phyloP scores from a whole-genome alignment of 2,797 vertebrate species.

The Alauda arvensis region DNA sequence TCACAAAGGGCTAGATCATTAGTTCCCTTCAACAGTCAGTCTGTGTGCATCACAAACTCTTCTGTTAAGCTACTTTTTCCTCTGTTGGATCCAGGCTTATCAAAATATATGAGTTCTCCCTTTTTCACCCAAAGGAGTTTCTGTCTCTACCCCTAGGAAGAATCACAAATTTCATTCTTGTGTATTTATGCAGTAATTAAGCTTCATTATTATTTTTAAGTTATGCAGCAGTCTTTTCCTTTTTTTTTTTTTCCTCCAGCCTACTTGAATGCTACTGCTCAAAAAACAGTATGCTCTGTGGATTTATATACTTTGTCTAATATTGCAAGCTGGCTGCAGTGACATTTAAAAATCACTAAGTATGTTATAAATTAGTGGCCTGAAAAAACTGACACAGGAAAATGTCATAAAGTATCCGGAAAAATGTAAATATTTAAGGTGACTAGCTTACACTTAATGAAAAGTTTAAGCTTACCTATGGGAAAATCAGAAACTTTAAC shows the following conservation, averaged over 20 bases:
- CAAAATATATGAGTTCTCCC: not conserved
- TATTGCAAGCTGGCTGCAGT: not conserved
- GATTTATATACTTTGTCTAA: slow-evolving; percentile 8
- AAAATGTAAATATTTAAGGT: slow-evolving; percentile 49
- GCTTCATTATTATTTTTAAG: not conserved
- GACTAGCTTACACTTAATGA: slow-evolving; percentile 32
- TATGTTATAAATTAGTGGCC: slow-evolving; percentile 33
- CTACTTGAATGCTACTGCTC: not conserved
- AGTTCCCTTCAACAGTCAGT: not conserved
- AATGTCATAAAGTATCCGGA: slow-evolving; percentile 23
- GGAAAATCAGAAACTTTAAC: slow-evolving; percentile 34
- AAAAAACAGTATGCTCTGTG: not conserved
- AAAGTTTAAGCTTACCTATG: slow-evolving; percentile 26
- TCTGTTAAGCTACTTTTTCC: not conserved
- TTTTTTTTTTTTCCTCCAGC: not conserved
- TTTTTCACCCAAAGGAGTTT: not conserved
- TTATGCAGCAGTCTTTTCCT: not conserved
- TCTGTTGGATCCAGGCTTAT: not conserved
- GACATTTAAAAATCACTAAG: slow-evolving; percentile 41
- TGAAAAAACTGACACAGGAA: not conserved
- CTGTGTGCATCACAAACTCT: not conserved
- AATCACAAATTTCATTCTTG: not conserved
- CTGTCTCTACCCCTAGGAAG: not conserved
- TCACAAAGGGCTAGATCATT: not conserved
- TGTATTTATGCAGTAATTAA: not conserved